Percentiles rank a stretch among this genome's conserved stretches.
Evolutionary conservation across 92 coral and sea anemone species (phyloP).

Genomic region (Micromussa lordhowensis): DNA sequence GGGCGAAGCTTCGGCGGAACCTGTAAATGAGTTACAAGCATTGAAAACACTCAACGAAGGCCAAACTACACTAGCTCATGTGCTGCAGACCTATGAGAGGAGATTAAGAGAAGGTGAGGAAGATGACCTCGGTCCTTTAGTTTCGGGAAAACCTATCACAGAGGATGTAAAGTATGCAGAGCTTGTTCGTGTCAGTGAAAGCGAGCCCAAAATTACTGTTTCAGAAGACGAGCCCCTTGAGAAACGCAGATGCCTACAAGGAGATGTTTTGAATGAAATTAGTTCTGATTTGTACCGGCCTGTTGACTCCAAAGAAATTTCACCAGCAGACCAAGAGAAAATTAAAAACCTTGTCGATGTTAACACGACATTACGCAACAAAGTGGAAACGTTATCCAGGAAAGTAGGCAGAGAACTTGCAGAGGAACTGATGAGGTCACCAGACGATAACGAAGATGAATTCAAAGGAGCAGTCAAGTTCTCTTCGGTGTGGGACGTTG

Average conservation of each 20-base stretch:
- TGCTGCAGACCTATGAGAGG: constrained; percentile 37
- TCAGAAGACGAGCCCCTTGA: not conserved
- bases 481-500: constrained; percentile 41
- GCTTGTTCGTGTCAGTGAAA: constrained; percentile 14
- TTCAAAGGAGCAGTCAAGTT: not conserved
- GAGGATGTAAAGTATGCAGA: constrained; percentile 31
- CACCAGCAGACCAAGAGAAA: not conserved
- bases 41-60: constrained; percentile 21
- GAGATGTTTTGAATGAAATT: too few species aligned
- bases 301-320: not conserved
- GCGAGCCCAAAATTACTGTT: not conserved
- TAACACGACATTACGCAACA: not conserved
- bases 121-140: constrained; percentile 2
- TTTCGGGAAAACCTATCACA: not conserved
- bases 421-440: constrained; percentile 28
- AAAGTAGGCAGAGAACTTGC: constrained; percentile 52
- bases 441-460: constrained; percentile 3
- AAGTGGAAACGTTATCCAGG: constrained; percentile 21
- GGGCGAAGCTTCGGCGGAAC: not conserved
- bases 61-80: constrained; percentile 17
- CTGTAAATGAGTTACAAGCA: constrained; percentile 24
- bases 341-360: not conserved
- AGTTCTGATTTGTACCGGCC: not conserved
- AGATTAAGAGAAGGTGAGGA: constrained; percentile 23
- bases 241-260: not conserved